Base-by-base conservation (phyloP, 2,888 invertebrate species). In the Hipparchia semele region DNA sequence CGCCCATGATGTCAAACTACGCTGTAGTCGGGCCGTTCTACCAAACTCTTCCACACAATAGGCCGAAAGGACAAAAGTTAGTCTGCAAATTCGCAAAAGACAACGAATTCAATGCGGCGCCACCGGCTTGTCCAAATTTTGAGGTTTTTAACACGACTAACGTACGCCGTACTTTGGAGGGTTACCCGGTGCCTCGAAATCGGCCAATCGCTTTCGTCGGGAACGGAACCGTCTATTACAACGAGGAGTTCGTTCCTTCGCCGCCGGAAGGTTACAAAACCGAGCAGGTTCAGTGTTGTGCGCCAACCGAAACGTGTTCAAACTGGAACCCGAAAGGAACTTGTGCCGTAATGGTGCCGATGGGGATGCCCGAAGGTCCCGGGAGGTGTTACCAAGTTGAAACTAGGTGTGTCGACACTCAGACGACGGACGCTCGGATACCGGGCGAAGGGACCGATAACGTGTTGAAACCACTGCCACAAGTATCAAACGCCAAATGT, bases 131-230 rank as follows among this genome's bases (percentile, higher is more conserved):
- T 79, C 85, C 88, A 76, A 92, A 90, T 86, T 91, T 90, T 75
- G 94, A 94, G 80, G 85, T 87, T 77, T 92, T 91, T 77, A 90
- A 87, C 77, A 90, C 93, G 69, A 87, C 91, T 61, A 95, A 95
- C 84, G 95, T 97, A 68, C 95, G 97, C 77, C 97, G 97, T 83
- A 97, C 97, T 5, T 96, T 96, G 71, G 97, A 97, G 79, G 97
- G 97, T 8, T 97, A 97, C 86, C 97, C 97, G 0, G 95, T 95
- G 69, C 94, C 95, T 73, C 88, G 91, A 59, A 93, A 91, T 80
- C 90, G 94, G 71, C 94, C 92, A 79, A 94, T 94, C 70, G 94
- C 94, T 12, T 90, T 91, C 76, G 90, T 92, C 1, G 93, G 92
- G 10, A 93, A 92, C 72, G 92, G 92, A 6, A 90, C 92, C 5